These are phyloP conservation scores for Syritta pipiens DNA, from an alignment of 2,888 invertebrate species.

Conservation along the genomic window DNA sequence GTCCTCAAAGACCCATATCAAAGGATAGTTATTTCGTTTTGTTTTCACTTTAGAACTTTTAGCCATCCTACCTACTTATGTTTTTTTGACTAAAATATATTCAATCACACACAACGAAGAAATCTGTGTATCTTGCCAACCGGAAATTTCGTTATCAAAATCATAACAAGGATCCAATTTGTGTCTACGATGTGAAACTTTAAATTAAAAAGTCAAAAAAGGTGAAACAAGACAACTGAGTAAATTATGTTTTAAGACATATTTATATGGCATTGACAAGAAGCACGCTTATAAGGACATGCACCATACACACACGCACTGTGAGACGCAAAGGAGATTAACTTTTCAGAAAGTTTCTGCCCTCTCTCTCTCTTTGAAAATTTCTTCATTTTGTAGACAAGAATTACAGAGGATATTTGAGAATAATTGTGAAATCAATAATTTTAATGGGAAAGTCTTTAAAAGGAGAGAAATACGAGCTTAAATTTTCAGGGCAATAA, in stretches of 20 bases:
- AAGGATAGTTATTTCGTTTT: slow-evolving; percentile 31
- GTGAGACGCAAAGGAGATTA: too few relatives aligned
- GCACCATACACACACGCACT: too few relatives aligned
- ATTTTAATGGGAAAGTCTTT: too few relatives aligned
- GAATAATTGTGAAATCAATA: too few relatives aligned
- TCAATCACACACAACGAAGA: neutral
- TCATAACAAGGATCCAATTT: slow-evolving; percentile 59
- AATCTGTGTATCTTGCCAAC: slow-evolving; percentile 29
- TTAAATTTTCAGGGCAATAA: too few relatives aligned
- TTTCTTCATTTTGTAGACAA: too few relatives aligned
- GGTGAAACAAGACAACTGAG: slow-evolving; percentile 30
- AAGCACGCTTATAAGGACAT: slow-evolving; percentile 17
- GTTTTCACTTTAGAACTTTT: slow-evolving; percentile 31
- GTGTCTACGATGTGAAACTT: slow-evolving; percentile 52
- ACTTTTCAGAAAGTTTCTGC: too few relatives aligned
- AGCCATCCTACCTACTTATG: slow-evolving; percentile 4
- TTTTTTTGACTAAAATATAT: slow-evolving; percentile 11
- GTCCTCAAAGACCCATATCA: slow-evolving; percentile 55
- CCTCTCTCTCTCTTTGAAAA: too few relatives aligned
- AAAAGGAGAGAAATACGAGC: too few relatives aligned
- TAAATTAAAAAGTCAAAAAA: slow-evolving; percentile 54
- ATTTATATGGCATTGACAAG: slow-evolving; percentile 31
- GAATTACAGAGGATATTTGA: too few relatives aligned
- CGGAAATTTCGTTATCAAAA: slow-evolving; percentile 51
- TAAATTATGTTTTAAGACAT: slow-evolving; percentile 52